phyloP scores from a whole-genome alignment of 2,888 invertebrate species.

The Monochamus alternatus region DNA sequence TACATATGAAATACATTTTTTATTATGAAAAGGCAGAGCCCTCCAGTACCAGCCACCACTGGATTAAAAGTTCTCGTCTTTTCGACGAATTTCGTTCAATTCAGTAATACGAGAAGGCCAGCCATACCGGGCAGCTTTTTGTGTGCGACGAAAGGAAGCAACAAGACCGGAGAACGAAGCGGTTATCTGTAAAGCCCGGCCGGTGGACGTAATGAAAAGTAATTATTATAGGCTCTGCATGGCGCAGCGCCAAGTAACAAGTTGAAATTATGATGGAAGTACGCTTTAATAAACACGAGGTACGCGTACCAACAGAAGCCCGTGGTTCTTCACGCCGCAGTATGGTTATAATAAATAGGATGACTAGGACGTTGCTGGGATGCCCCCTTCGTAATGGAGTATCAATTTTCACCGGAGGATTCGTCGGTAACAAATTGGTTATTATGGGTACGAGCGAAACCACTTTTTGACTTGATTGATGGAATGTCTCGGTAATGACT shows the following conservation, averaged over 20 bases:
- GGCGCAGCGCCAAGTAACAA: slow-evolving; percentile 29
- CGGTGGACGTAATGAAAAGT: slow-evolving; percentile 14
- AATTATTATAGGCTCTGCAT: slow-evolving; percentile 24
- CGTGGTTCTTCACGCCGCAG: slow-evolving; percentile 15
- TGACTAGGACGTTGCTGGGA: slow-evolving; percentile 14
- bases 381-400: neutral
- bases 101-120: slow-evolving; percentile 18
- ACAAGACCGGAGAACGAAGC: slow-evolving; percentile 11
- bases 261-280: slow-evolving; percentile 30
- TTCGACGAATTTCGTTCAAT: slow-evolving; percentile 17
- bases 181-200: neutral
- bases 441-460: neutral
- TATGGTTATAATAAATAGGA: slow-evolving; percentile 10
- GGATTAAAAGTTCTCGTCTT: slow-evolving; percentile 6
- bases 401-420: slow-evolving; percentile 2
- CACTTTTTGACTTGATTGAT: neutral
- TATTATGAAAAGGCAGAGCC: neutral
- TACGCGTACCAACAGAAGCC: slow-evolving; percentile 29
- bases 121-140: slow-evolving; percentile 4
- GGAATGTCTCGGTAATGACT: neutral
- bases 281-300: slow-evolving; percentile 32
- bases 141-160: neutral
- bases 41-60: neutral
- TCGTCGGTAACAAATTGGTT: neutral
- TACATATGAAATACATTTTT: too few species aligned